Conservation (phyloP, 2,113 vertebrate genomes). For the Chrysemys picta region DNA sequence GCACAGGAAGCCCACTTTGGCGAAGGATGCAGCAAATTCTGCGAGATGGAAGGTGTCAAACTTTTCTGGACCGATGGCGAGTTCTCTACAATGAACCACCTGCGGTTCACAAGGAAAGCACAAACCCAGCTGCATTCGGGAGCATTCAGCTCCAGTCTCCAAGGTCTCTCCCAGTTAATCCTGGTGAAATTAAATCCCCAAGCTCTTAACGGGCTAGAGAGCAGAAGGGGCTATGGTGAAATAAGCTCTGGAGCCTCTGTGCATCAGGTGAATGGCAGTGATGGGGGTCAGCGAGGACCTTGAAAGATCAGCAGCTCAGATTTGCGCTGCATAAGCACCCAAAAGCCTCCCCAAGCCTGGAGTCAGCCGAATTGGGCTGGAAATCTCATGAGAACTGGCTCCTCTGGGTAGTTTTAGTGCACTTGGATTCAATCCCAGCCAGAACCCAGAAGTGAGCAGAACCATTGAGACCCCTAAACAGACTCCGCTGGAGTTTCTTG, state of each 20-base stretch:
- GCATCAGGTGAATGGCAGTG: rapidly evolving
- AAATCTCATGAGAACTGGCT: background rate
- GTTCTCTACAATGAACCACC: background rate
- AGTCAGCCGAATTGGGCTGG: background rate
- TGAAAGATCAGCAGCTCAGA: background rate
- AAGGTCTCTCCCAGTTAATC: background rate
- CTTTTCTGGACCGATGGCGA: background rate
- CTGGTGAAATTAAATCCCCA: background rate
- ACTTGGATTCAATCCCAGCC: background rate
- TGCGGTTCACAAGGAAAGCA: background rate
- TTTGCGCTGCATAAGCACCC: background rate
- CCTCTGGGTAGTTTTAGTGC: background rate
- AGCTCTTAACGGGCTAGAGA: background rate
- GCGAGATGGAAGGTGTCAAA: background rate
- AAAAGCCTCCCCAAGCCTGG: background rate
- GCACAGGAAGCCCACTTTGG: background rate
- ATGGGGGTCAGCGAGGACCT: background rate
- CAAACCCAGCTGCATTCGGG: background rate
- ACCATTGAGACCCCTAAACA: background rate
- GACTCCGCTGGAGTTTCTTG: too few species aligned
- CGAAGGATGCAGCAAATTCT: background rate
- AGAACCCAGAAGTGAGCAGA: background rate
- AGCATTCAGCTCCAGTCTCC: background rate
- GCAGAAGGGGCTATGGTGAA: background rate
- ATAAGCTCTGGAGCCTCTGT: rapidly evolving